phyloP scores from a whole-genome alignment of 2,888 invertebrate genomes.

The Punctoribates punctum region DNA sequence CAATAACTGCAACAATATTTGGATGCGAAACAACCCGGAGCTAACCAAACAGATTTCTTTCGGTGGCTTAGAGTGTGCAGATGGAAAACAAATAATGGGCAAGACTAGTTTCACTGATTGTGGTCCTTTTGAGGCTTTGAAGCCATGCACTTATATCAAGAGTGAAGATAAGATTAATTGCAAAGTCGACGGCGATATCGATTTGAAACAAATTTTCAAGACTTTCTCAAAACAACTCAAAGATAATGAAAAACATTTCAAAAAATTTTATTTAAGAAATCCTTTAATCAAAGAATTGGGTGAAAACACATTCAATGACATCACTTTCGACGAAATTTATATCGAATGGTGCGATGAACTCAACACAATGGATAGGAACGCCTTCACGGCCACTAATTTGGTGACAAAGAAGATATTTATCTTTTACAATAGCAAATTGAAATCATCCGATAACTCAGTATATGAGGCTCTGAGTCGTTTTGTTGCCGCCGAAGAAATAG shows the following conservation, averaged over 20 bases:
- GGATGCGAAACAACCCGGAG: neutral
- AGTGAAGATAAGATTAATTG: too few species aligned
- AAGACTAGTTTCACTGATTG: too few species aligned
- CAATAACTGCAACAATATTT: neutral
- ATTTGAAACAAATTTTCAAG: too few species aligned
- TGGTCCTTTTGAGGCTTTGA: too few species aligned
- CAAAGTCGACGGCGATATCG: too few species aligned
- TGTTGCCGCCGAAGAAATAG: neutral
- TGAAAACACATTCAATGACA: conserved; percentile 3
- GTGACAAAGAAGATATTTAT: neutral
- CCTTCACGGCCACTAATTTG: neutral
- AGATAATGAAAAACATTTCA: neutral
- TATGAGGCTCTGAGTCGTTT: neutral
- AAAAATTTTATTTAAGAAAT: neutral
- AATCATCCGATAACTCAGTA: neutral
- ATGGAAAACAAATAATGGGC: too few species aligned
- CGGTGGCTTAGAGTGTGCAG: too few species aligned
- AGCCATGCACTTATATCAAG: too few species aligned
- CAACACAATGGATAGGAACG: neutral
- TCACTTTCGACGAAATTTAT: neutral
- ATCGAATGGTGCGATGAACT: neutral
- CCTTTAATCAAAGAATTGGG: neutral
- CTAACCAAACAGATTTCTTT: neutral
- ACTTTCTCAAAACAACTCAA: neutral
- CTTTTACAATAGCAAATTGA: neutral